Evolutionary conservation across 2,888 invertebrate species (phyloP).

Genomic region (Drosophila leonis): DNA sequence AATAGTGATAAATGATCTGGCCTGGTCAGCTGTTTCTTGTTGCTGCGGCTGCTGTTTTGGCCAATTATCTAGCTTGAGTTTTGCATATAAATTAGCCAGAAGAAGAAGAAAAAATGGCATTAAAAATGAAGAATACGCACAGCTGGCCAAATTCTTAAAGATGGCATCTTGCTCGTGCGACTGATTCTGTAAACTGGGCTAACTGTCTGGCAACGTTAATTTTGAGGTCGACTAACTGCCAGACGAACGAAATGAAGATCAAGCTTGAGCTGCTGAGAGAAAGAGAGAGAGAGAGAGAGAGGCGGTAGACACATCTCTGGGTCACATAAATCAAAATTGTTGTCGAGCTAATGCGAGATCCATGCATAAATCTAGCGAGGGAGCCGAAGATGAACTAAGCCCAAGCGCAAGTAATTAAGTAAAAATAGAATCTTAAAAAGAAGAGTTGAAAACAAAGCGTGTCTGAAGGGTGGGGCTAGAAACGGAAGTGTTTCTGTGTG

Average conservation of each 20-base stretch:
- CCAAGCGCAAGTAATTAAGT: conserved; percentile 68
- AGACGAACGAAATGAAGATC: conserved; percentile 67
- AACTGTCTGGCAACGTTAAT: conserved; percentile 53
- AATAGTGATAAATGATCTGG: conserved; percentile 75
- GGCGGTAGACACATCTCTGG: conserved; percentile 4
- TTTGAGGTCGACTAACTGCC: conserved; percentile 73
- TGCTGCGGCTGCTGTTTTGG: conserved; percentile 11
- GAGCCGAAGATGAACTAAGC: conserved; percentile 36
- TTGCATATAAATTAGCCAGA: conserved; percentile 77
- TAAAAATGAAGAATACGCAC: conserved; percentile 50
- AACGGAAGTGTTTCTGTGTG: conserved; percentile 71
- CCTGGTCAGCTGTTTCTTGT: conserved; percentile 54
- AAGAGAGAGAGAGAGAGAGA: not conserved
- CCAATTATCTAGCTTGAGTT: conserved; percentile 65
- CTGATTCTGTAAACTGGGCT: conserved; percentile 63
- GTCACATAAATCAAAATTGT: conserved; percentile 42
- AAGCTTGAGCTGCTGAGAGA: not conserved
- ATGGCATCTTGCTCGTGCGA: conserved; percentile 23
- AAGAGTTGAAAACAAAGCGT: conserved; percentile 32
- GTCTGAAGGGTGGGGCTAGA: not conserved
- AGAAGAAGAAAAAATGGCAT: conserved; percentile 47
- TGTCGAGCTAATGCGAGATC: conserved; percentile 44
- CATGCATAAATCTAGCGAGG: conserved; percentile 39
- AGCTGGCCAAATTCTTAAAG: conserved; percentile 40
- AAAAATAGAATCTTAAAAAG: conserved; percentile 58